Evolutionary conservation across 2,888 invertebrate genomes (phyloP), one percentile per base, ranked within the genome.

Genomic region (Gymnocheta viridis): DNA sequence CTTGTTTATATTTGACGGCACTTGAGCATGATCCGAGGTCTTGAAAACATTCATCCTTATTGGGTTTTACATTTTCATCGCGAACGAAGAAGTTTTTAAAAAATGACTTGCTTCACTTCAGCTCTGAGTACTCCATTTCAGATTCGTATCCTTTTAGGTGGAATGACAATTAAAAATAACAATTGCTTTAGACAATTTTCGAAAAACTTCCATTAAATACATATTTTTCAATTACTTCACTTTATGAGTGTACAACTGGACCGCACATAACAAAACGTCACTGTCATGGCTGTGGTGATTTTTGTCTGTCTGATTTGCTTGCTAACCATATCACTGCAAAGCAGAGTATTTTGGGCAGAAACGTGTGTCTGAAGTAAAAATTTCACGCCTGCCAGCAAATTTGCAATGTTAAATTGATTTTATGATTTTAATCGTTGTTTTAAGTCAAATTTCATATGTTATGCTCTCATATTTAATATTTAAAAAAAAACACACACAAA

Each of bases 361-460:
- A 72, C 80, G 69, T 79, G 80, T 72, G 56, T 74, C 80, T 69
- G 22, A 64, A 73, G 82, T 72, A 72, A 78, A 85, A 87, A 88
- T 88, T 90, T 90, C 87, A 89, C 90, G 90, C 90, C 90, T 90
- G 85, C 89, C 87, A 90, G 90, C 90, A 88, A 73, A 90, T 90
- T 89, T 87, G 87, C 87, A 87, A 87, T 86, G 83, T 81, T 86
- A 86, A 88, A 87, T 87, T 86, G 86, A 86, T 87, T 87, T 86
- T 82, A 85, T 86, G 87, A 87, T 87, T 87, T 87, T 87, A 86
- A 87, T 86, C 86, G 87, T 85, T 86, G 86, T 87, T 86, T 85
- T 82, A 81, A 86, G 87, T 87, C 87, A 86, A 85, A 82, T 70
- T 82, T 82, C 62, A 69, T 78, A 74, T 78, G 62, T 80, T 80